Evolutionary conservation across 2,113 vertebrate genomes (phyloP).

Genomic region (Echinops telfairi): DNA sequence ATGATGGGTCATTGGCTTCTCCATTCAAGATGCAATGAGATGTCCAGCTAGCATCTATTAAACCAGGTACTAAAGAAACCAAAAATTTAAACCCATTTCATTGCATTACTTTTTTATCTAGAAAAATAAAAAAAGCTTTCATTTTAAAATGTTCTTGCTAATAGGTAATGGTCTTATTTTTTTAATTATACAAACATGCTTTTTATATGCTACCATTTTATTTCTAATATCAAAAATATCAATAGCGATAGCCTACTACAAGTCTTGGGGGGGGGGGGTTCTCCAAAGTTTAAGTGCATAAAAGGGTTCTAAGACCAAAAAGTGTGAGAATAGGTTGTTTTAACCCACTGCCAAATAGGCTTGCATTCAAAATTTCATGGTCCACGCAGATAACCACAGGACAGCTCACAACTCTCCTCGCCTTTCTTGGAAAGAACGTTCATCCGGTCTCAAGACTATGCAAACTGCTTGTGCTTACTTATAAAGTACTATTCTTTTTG

Average conservation of each 20-base stretch:
- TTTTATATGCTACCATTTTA: neutral
- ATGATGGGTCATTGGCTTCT: neutral
- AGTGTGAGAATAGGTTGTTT: neutral
- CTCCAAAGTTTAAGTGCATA: too few relatives aligned
- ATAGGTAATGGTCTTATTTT: slow-evolving; percentile 3
- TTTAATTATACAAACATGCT: neutral
- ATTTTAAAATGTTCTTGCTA: slow-evolving; percentile 20
- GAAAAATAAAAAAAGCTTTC: neutral
- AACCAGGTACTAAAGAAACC: neutral
- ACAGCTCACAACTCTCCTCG: neutral
- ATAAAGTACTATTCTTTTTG: neutral
- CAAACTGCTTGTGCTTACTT: slow-evolving; percentile 5
- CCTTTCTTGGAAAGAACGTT: slow-evolving; percentile 1
- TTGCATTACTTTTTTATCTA: neutral
- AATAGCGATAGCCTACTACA: neutral
- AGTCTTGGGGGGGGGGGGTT: neutral
- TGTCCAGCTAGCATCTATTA: neutral
- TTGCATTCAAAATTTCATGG: slow-evolving; percentile 14
- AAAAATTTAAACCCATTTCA: slow-evolving; percentile 1
- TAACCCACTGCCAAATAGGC: neutral
- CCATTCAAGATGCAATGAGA: neutral
- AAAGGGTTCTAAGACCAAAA: neutral
- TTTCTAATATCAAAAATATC: slow-evolving; percentile 14
- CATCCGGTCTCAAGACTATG: neutral
- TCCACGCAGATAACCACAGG: neutral